phyloP scores from a whole-genome alignment of 2,888 invertebrate species.

The Volucella inanis region DNA sequence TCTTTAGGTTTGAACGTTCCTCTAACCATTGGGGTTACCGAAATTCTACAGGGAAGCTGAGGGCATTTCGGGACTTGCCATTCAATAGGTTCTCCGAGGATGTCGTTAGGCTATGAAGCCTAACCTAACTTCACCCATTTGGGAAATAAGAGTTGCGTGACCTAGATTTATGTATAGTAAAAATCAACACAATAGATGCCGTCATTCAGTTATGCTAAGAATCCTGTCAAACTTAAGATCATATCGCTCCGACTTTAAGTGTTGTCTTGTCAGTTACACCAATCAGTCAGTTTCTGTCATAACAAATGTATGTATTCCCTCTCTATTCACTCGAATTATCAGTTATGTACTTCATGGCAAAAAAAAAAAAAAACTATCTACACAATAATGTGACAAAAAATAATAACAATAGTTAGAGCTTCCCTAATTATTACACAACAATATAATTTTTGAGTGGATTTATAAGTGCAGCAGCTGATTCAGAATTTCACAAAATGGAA shows the following conservation, averaged over 20 bases:
- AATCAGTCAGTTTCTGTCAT: slow-evolving; percentile 9
- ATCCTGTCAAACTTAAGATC: too few species aligned
- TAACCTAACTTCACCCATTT: too few species aligned
- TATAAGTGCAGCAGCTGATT: slow-evolving; percentile 45
- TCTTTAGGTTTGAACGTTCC: too few species aligned
- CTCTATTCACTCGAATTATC: slow-evolving; percentile 32
- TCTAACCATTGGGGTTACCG: too few species aligned
- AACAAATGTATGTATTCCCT: not conserved
- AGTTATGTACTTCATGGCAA: not conserved
- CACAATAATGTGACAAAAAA: slow-evolving; percentile 8
- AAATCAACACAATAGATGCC: too few species aligned
- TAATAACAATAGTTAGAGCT: slow-evolving; percentile 25
- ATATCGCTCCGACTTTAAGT: not conserved
- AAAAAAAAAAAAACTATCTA: not conserved
- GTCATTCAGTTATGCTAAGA: too few species aligned
- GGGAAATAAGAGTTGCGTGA: too few species aligned
- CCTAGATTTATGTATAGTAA: too few species aligned
- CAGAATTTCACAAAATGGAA: slow-evolving; percentile 40
- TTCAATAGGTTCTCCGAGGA: too few species aligned
- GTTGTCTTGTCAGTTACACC: slow-evolving; percentile 14
- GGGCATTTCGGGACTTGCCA: too few species aligned
- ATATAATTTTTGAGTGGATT: slow-evolving; percentile 37
- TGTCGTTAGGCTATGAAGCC: too few species aligned
- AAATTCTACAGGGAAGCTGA: too few species aligned
- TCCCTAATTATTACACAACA: slow-evolving; percentile 48